phyloP scores from a whole-genome alignment of 2,113 vertebrate genomes.

The Mohoua ochrocephala region DNA sequence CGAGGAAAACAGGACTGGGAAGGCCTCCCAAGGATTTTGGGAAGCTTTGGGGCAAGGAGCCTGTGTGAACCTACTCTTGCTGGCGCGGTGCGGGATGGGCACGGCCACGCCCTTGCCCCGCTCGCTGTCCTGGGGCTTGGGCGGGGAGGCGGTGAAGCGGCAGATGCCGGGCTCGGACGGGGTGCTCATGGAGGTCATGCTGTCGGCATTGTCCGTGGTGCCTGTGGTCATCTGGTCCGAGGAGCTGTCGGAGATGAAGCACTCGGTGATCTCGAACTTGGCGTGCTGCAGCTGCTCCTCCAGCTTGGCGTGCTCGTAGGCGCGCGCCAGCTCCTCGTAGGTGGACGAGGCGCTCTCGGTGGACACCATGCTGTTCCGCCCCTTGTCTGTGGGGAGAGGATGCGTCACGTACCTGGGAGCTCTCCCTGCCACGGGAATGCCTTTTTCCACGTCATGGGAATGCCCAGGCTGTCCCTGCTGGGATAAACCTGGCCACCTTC shows the following conservation, averaged over 20 bases:
- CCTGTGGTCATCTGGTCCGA: constrained; percentile 97
- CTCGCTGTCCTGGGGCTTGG: constrained; percentile 85
- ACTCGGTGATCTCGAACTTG: constrained; percentile 97
- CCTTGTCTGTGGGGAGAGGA: constrained; percentile 81
- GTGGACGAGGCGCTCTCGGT: constrained; percentile 94
- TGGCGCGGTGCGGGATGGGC: constrained; percentile 96
- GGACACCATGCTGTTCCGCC: constrained; percentile 98
- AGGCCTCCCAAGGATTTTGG: neutral
- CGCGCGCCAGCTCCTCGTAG: constrained; percentile 91
- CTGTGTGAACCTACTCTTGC: constrained; percentile 76
- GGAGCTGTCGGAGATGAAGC: constrained; percentile 95
- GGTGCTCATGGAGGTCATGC: constrained; percentile 94
- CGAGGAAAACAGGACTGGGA: neutral
- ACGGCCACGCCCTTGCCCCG: constrained; percentile 93
- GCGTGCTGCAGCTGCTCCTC: constrained; percentile 95
- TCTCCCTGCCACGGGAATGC: accelerated
- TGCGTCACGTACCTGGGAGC: accelerated
- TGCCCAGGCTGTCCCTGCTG: neutral
- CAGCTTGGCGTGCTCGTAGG: constrained; percentile 93
- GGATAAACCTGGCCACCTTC: neutral
- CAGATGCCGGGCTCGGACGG: constrained; percentile 84
- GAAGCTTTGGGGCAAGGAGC: neutral
- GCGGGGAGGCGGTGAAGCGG: constrained; percentile 81
- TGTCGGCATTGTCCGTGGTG: constrained; percentile 92
- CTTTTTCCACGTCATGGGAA: accelerated